phyloP scores from a whole-genome alignment of 2,113 vertebrate species.

The Carlito syrichta region DNA sequence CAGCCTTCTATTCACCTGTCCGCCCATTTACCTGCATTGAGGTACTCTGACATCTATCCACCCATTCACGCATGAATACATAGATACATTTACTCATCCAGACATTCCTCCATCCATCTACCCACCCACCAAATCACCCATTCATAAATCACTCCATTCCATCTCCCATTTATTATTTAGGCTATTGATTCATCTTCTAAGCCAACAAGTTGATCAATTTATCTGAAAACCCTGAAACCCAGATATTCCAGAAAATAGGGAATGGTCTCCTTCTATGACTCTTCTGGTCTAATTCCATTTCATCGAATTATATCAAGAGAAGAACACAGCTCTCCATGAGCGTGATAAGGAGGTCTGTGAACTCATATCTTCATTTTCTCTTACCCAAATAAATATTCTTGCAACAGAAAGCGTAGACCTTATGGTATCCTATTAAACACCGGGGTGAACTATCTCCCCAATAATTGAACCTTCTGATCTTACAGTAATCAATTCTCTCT shows the following conservation, averaged over 20 bases:
- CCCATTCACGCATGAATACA: not conserved
- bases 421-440: not conserved
- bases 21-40: not conserved
- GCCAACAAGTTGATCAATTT: not conserved
- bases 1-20: not conserved
- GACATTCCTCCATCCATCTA: not conserved
- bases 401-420: not conserved
- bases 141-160: not conserved
- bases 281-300: not conserved
- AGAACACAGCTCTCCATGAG: not conserved
- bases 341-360: not conserved
- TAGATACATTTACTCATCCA: not conserved
- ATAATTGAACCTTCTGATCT: not conserved
- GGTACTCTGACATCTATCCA: not conserved
- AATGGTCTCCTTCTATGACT: not conserved
- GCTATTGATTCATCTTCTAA: not conserved
- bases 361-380: not conserved
- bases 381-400: not conserved
- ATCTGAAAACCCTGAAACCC: not conserved
- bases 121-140: not conserved
- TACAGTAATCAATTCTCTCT: not conserved
- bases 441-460: not conserved
- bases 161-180: not conserved
- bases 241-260: not conserved
- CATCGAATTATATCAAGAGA: not conserved